phyloP scores from a whole-genome alignment of 2,888 invertebrate species.

The Hemicrepidius hirtus region DNA sequence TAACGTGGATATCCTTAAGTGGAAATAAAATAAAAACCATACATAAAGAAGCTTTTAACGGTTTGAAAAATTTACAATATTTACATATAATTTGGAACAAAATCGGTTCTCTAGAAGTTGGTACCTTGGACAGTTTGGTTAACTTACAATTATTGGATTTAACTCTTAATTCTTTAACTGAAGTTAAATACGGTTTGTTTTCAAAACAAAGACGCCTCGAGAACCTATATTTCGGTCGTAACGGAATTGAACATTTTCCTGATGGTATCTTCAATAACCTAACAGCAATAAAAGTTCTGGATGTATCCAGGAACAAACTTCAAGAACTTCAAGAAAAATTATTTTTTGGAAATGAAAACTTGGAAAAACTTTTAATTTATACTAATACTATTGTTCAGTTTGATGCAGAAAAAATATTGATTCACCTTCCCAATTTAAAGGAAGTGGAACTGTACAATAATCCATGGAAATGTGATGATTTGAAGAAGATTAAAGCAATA shows the following conservation, averaged over 20 bases:
- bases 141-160: constrained; percentile 9
- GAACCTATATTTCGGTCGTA: neutral
- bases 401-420: neutral
- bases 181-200: constrained; percentile 15
- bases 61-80: neutral
- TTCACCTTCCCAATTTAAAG: constrained; percentile 1
- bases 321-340: neutral
- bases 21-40: neutral
- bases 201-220: neutral
- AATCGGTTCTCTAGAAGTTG: neutral
- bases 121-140: constrained; percentile 16
- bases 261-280: constrained; percentile 5
- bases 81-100: constrained; percentile 8
- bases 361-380: neutral
- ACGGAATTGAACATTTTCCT: constrained; percentile 6
- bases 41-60: constrained; percentile 1
- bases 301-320: neutral
- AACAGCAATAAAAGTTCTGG: neutral
- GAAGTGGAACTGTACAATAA: constrained; percentile 4
- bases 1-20: neutral
- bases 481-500: neutral
- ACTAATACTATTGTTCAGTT: constrained; percentile 6
- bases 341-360: constrained; percentile 10
- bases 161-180: neutral
- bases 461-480: constrained; percentile 20